Conservation (phyloP, 2,113 vertebrate genomes). For the Sylvilagus bachmani region DNA sequence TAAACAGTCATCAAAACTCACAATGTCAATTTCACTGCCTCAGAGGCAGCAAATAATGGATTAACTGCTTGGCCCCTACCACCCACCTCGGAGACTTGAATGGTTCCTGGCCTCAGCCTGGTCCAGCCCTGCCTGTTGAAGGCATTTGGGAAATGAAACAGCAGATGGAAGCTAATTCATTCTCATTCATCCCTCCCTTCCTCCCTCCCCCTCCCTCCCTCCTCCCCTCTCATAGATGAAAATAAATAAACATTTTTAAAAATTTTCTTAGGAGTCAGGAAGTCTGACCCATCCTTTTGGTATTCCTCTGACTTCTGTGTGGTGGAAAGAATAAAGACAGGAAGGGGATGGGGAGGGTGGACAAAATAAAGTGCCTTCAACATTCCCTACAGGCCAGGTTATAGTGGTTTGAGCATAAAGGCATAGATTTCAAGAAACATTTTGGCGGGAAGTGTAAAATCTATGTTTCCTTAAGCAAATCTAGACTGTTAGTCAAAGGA, state of each 20-base stretch:
- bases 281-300: not conserved
- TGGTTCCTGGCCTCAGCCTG: too few species aligned
- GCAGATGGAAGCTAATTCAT: not conserved
- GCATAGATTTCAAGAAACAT: slow-evolving; percentile 35
- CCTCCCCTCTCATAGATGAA: not conserved
- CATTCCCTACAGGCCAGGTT: not conserved
- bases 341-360: not conserved
- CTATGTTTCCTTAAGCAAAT: slow-evolving; percentile 57
- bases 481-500: slow-evolving; percentile 36
- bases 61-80: too few species aligned
- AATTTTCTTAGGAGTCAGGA: not conserved
- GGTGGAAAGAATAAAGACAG: slow-evolving; percentile 21
- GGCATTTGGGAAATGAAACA: too few species aligned
- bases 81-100: too few species aligned
- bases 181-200: not conserved
- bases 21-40: too few species aligned
- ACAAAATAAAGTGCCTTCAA: not conserved
- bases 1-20: too few species aligned
- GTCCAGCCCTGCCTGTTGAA: too few species aligned
- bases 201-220: not conserved
- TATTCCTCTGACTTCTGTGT: not conserved
- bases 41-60: too few species aligned
- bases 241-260: too few species aligned
- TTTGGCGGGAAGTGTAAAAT: slow-evolving; percentile 6
- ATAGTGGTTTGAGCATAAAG: slow-evolving; percentile 22